phyloP scores from a whole-genome alignment of 2,797 vertebrate genomes.

The Darevskia mixta region DNA sequence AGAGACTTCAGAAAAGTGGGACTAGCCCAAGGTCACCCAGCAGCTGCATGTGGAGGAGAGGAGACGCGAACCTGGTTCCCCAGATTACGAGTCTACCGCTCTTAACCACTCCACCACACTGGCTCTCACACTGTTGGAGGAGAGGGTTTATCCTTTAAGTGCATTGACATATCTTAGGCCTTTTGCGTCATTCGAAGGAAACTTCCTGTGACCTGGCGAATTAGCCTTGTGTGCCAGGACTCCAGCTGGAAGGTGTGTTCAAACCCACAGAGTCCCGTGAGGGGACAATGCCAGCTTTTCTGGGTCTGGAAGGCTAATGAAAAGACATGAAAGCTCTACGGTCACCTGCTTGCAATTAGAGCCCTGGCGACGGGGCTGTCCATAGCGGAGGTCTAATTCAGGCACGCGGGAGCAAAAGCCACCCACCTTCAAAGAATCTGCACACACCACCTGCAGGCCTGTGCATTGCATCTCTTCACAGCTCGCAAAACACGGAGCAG shows the following conservation, averaged over 20 bases:
- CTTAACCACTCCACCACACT: too few relatives aligned
- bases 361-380: background rate
- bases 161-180: background rate
- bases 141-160: background rate
- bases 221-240: background rate
- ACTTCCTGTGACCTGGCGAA: background rate
- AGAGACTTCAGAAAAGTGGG: too few relatives aligned
- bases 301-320: background rate
- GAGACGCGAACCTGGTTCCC: too few relatives aligned
- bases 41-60: too few relatives aligned
- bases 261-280: background rate
- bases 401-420: background rate
- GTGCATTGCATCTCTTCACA: background rate
- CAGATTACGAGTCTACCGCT: too few relatives aligned
- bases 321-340: background rate
- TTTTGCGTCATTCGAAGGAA: background rate
- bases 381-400: background rate
- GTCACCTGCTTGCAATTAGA: background rate
- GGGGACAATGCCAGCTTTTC: background rate
- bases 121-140: too few relatives aligned
- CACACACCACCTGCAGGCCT: background rate
- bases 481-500: background rate
- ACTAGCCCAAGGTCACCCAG: too few relatives aligned
- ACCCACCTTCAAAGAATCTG: slow-evolving; percentile 4
- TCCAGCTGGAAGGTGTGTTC: background rate